phyloP scores from a whole-genome alignment of 2,888 invertebrate genomes.

The Nycteola revayana region DNA sequence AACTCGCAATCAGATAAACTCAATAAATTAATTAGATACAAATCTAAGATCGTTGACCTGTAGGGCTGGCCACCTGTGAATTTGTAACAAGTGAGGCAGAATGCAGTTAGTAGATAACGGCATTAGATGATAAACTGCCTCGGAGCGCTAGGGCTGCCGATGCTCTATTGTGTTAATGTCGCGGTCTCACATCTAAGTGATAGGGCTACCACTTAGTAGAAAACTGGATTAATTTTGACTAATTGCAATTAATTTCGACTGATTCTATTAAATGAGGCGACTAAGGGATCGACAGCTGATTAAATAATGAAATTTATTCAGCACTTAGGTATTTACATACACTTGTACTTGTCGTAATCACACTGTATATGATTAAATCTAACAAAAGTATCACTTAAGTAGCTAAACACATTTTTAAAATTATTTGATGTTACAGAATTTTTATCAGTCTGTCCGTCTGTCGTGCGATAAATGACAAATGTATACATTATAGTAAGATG shows the following conservation, averaged over 20 bases:
- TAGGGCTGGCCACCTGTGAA: conserved; percentile 49
- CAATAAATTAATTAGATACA: conserved; percentile 14
- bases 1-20: not conserved
- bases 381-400: too few species aligned
- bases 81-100: conserved; percentile 46
- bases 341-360: too few species aligned
- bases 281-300: too few species aligned
- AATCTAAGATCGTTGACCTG: conserved; percentile 19
- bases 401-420: too few species aligned
- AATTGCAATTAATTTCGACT: not conserved
- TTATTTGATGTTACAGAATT: too few species aligned
- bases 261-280: not conserved
- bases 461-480: too few species aligned
- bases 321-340: too few species aligned
- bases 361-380: too few species aligned
- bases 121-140: conserved; percentile 56
- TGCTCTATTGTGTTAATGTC: conserved; percentile 1
- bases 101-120: conserved; percentile 56
- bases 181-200: too few species aligned
- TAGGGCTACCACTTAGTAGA: conserved; percentile 17
- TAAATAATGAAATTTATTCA: too few species aligned
- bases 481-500: too few species aligned
- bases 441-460: too few species aligned
- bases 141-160: conserved; percentile 16
- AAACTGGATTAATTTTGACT: not conserved